Evolutionary conservation across 2,888 invertebrate species (phyloP), one percentile per base, ranked within the genome.

Genomic region (Calameuta filiformis): DNA sequence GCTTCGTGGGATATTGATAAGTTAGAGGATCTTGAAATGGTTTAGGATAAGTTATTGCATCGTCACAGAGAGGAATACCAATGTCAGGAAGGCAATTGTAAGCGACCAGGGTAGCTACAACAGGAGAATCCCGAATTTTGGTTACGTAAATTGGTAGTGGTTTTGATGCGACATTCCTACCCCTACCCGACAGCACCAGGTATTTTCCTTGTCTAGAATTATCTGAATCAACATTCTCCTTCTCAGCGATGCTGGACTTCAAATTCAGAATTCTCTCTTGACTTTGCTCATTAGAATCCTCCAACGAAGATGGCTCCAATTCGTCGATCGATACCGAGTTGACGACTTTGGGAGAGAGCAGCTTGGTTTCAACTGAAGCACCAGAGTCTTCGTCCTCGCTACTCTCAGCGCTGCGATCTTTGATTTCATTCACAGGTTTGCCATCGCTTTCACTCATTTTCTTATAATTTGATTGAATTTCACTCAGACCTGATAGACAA

Each of bases 61-160:
- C 23, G 33, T 69, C 31, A 11, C 91, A 91, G 33, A 89, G 81
- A 0, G 90, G 91, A 11, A 91, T 81, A 4, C 88, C 89, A 31
- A 87, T 80, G 69, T 90, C 85, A 1, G 91, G 91, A 1, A 90
- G 77, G 76, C 91, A 92, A 78, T 89, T 89, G 33, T 86, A 77
- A 4, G 89, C 89, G 0, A 90, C 83, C 9, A 91, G 83, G 3
- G 88, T 90, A 1, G 91, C 91, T 3, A 89, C 89, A 0, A 90
- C 84, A 4, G 88, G 85, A 4, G 87, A 83, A 75, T 89, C 85
- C 12, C 86, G 68, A 3, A 89, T 86, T 56, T 85, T 89, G 37
- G 87, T 87, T 15, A 88, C 86, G 40, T 81, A 83, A 56, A 87
- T 84, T 23, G 82, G 74, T 11, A 79, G 79, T 3, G 75, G 76